Conservation (phyloP, 2,888 invertebrate species). For the Sepiola atlantica region DNA sequence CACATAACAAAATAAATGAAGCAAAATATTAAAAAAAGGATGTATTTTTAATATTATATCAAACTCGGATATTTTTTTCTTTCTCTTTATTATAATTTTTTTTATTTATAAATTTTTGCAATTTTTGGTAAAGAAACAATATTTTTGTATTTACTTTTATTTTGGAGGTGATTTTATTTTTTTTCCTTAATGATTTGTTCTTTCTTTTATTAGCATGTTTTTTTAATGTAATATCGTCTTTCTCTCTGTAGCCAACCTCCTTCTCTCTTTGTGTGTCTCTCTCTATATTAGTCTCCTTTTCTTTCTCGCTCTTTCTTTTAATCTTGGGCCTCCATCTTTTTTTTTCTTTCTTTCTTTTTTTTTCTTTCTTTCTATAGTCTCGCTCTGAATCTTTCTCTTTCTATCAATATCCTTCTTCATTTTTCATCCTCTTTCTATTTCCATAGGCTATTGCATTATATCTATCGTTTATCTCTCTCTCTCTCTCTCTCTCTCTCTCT, state of each 20-base stretch:
- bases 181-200: too few species aligned
- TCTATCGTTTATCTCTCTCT: too few species aligned
- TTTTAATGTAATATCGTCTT: neutral
- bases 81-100: neutral
- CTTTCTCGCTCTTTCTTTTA: neutral
- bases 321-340: neutral
- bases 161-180: too few species aligned
- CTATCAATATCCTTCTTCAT: neutral
- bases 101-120: neutral
- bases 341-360: neutral
- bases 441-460: too few species aligned
- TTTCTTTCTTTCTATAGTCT: neutral
- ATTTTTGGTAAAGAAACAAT: too few species aligned
- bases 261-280: neutral
- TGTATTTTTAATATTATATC: neutral
- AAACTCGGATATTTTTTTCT: neutral
- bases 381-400: neutral
- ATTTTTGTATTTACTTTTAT: too few species aligned
- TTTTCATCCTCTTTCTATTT: neutral
- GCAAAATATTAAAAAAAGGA: neutral
- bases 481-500: neutral
- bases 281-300: neutral
- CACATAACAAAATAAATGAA: too few species aligned
- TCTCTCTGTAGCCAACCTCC: neutral
- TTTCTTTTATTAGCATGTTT: neutral